phyloP scores from a whole-genome alignment of 1,140 invertebrate genomes.

The Temnothorax nylanderi region DNA sequence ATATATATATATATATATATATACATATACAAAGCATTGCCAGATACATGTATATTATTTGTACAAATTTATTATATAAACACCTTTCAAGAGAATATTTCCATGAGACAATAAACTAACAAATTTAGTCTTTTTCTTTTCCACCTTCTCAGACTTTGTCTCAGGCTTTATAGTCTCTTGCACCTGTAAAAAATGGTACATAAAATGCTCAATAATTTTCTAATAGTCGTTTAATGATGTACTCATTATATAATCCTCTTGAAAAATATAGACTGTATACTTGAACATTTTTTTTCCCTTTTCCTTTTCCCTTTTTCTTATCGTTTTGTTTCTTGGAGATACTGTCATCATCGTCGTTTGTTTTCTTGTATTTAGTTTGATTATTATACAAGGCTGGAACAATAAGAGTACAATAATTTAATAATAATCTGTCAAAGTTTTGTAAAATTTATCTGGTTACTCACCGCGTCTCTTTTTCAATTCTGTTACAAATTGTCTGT shows the following conservation, averaged over 20 bases:
- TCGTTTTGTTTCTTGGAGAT: slow-evolving; percentile 71
- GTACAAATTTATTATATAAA: slow-evolving; percentile 49
- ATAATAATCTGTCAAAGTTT: slow-evolving; percentile 20
- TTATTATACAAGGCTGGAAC: slow-evolving; percentile 63
- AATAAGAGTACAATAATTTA: slow-evolving; percentile 14
- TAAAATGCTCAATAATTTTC: background rate
- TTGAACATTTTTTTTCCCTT: slow-evolving; percentile 69
- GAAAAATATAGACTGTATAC: slow-evolving; percentile 42
- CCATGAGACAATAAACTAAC: slow-evolving; percentile 91
- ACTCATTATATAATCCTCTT: background rate
- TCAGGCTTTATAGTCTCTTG: slow-evolving; percentile 83
- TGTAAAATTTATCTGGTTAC: slow-evolving; percentile 30
- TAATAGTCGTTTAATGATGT: background rate
- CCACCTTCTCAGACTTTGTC: slow-evolving; percentile 79
- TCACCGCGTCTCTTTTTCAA: slow-evolving; percentile 86
- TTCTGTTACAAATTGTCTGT: slow-evolving; percentile 88
- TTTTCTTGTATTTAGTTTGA: slow-evolving; percentile 73
- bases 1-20: background rate
- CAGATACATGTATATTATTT: background rate
- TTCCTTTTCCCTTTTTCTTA: slow-evolving; percentile 79
- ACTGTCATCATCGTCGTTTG: slow-evolving; percentile 60
- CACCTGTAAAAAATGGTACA: slow-evolving; percentile 69
- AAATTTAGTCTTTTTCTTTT: slow-evolving; percentile 92
- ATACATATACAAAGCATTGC: slow-evolving; percentile 6
- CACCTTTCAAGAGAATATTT: slow-evolving; percentile 90